These are phyloP conservation scores for Musca domestica DNA, from an alignment of 1,140 invertebrate genomes.

Conservation along the genomic window DNA sequence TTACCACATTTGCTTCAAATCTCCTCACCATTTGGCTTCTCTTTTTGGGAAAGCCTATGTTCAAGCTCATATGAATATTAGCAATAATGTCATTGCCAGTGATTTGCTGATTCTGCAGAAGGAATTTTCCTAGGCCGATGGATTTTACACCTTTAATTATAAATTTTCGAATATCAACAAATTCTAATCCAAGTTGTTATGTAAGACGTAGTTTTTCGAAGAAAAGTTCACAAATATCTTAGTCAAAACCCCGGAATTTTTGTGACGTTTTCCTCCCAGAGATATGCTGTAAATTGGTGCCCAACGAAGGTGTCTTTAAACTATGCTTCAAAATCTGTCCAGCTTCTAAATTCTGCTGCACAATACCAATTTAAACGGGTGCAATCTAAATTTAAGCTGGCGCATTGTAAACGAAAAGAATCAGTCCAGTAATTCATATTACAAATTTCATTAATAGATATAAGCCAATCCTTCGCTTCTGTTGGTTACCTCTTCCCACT, in stretches of 20 bases:
- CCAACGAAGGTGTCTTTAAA: not conserved
- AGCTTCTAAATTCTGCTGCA: not conserved
- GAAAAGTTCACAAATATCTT: not conserved
- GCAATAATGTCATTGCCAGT: not conserved
- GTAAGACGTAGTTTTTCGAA: not conserved
- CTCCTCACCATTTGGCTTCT: not conserved
- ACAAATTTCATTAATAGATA: not conserved
- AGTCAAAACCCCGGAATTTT: not conserved
- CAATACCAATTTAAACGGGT: not conserved
- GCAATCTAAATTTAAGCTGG: not conserved
- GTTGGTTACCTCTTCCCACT: not conserved
- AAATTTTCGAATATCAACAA: too few species aligned
- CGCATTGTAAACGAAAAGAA: not conserved
- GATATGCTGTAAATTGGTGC: not conserved
- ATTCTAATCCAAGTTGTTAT: too few species aligned
- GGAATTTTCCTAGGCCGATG: not conserved
- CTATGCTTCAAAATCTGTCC: not conserved
- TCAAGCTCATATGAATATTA: not conserved
- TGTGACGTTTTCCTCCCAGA: not conserved
- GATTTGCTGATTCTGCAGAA: not conserved
- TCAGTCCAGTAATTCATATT: constrained; percentile 1
- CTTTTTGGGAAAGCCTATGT: not conserved
- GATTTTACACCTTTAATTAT: too few species aligned
- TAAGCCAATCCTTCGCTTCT: not conserved
- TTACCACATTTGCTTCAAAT: not conserved